Evolutionary conservation across 2,797 vertebrate genomes (phyloP), one percentile per base, ranked within the genome.

Genomic region (Linurgus olivaceus): DNA sequence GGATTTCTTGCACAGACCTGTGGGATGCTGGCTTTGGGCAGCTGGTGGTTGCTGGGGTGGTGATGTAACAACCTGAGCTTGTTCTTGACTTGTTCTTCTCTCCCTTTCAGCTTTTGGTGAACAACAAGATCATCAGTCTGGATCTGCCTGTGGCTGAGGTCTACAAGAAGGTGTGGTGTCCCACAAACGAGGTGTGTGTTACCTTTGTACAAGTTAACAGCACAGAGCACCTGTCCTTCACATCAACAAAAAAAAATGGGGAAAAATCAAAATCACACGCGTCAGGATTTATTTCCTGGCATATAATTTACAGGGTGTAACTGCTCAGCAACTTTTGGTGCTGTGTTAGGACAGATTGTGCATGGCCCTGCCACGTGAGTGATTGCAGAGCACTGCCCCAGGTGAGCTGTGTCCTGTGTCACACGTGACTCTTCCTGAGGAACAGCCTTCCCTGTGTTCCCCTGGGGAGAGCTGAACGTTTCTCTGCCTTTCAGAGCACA

Each of bases 101-200:
- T 86, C 94, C 28, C 76, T 68, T 96, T 65, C 95, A 99, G 99
- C 99, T 99, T 91, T 95, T 99, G 95, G 99, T 99, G 72, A 99
- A 99, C 97, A 99, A 99, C 97, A 99, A 99, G 98, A 99, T 99
- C 94, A 99, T 99, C 92, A 99, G 99, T 94, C 96, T 99, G 97
- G 99, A 99, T 96, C 98, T 99, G 86, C 98, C 99, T 13, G 99
- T 99, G 94, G 99, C 98, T 12, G 99, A 99, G 94, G 99, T 99
- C 89, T 99, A 99, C 97, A 99, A 99, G 98, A 99, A 99, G 88
- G 99, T 99, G 94, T 99, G 99, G 99, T 99, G 99, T 91, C 99
- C 99, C 6, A 99, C 99, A 23, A 99, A 99, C 50, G 99, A 99
- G 98, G 99, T 99, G 94, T 61, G 98, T 92, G 35, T 35, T 58